These are phyloP conservation scores for Ptychochromis oligacanthus DNA, from an alignment of 2,113 vertebrate species.

Conservation along the genomic window DNA sequence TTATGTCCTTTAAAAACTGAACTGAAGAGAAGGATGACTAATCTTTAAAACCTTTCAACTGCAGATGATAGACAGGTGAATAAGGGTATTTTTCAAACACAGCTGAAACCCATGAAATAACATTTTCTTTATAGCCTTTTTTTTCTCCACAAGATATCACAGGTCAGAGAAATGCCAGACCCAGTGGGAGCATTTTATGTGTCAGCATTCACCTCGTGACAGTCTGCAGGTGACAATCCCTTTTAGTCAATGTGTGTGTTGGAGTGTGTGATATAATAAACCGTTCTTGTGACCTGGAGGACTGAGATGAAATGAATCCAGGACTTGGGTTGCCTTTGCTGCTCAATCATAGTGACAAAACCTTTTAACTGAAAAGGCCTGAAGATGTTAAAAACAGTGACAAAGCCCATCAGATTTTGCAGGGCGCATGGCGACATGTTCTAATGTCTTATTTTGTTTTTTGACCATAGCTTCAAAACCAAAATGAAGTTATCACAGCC, in stretches of 20 bases:
- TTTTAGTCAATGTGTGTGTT: neutral
- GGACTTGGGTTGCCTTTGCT: neutral
- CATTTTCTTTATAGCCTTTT: conserved; percentile 9
- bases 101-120: conserved; percentile 7
- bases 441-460: neutral
- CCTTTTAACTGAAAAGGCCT: neutral
- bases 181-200: neutral
- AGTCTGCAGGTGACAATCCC: conserved; percentile 3
- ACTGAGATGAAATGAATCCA: neutral
- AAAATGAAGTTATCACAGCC: neutral
- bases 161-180: conserved; percentile 47
- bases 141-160: conserved; percentile 30
- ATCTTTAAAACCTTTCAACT: conserved; percentile 25
- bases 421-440: neutral
- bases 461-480: neutral
- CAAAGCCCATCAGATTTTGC: neutral
- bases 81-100: conserved; percentile 16
- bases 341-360: neutral
- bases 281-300: neutral
- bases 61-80: conserved; percentile 10
- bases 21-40: neutral
- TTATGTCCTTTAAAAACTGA: conserved; percentile 1
- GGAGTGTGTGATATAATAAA: neutral
- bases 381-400: neutral
- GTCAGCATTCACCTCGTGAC: conserved; percentile 30